A percentile compares a stretch with the other conserved stretches of the same genome.
Evolutionary conservation across 2,797 vertebrate species (phyloP).

Genomic region (Apogon talboti): DNA sequence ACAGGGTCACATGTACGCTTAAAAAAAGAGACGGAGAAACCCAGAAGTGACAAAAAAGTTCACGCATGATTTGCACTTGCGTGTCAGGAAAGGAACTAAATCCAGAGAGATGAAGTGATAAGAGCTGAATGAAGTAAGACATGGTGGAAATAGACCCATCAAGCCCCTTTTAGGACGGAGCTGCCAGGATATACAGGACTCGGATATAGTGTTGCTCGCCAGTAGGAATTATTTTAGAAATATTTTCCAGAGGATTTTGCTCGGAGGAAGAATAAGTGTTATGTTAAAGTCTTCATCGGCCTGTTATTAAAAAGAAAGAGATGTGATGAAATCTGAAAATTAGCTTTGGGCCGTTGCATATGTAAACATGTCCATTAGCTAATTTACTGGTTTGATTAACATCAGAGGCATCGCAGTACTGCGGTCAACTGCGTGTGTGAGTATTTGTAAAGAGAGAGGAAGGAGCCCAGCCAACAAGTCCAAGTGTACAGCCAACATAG

Average conservation of each 20-base stretch:
- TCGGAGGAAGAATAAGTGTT: constrained; percentile 17
- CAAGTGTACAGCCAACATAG: constrained; percentile 61
- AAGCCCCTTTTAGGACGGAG: constrained; percentile 5
- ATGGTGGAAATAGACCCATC: constrained; percentile 43
- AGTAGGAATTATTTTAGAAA: constrained; percentile 34
- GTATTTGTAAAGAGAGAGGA: constrained; percentile 39
- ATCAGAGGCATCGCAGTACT: constrained; percentile 42
- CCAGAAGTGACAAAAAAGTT: constrained; percentile 27
- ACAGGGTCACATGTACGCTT: constrained; percentile 4
- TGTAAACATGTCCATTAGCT: constrained; percentile 47
- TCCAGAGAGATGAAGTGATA: constrained; percentile 53
- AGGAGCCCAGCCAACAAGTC: constrained; percentile 38
- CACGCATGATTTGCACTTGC: constrained; percentile 14
- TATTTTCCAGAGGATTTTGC: constrained; percentile 40
- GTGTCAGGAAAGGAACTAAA: constrained; percentile 29
- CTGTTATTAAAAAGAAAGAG: constrained; percentile 5
- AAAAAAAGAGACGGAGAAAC: constrained; percentile 2
- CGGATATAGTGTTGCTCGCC: constrained; percentile 35
- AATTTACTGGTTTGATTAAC: constrained; percentile 57
- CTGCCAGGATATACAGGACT: constrained; percentile 43
- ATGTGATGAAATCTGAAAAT: constrained; percentile 44
- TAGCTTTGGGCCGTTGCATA: constrained; percentile 42
- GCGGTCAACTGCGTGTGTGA: constrained; percentile 36
- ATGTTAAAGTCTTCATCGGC: constrained; percentile 24
- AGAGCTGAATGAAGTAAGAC: constrained; percentile 46